A percentile compares a stretch with the other conserved stretches of the same genome.
Conservation (phyloP, 2,797 vertebrate species). For the Spondyliosoma cantharus region DNA sequence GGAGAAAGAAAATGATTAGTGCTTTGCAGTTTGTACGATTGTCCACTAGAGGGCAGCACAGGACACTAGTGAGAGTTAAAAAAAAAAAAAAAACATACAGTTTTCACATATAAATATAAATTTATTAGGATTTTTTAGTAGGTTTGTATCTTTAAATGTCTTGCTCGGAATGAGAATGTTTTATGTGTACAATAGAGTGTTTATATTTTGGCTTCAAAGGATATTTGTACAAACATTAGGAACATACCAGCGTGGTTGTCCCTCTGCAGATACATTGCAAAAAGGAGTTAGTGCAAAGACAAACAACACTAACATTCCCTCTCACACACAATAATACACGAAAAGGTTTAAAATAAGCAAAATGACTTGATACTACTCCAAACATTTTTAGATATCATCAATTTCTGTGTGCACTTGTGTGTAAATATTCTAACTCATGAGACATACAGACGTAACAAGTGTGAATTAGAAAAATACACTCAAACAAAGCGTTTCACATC, state of each 20-base stretch:
- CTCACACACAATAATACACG: slow-evolving; percentile 39
- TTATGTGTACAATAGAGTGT: slow-evolving; percentile 40
- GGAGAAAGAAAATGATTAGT: neutral
- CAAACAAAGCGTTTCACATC: slow-evolving; percentile 62
- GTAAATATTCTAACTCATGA: slow-evolving; percentile 51
- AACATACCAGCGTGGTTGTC: slow-evolving; percentile 38
- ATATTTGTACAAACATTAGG: slow-evolving; percentile 59
- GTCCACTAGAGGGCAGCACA: slow-evolving; percentile 63
- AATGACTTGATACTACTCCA: slow-evolving; percentile 37
- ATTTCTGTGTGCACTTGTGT: slow-evolving; percentile 35
- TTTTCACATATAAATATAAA: slow-evolving; percentile 80
- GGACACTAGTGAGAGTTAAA: neutral
- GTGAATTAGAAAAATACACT: slow-evolving; percentile 54
- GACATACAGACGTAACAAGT: slow-evolving; percentile 41
- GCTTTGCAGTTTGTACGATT: slow-evolving; percentile 8
- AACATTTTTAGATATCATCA: slow-evolving; percentile 39
- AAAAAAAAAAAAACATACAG: neutral
- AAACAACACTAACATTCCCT: slow-evolving; percentile 51
- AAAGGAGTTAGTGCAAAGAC: slow-evolving; percentile 67
- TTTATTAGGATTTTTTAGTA: slow-evolving; percentile 65
- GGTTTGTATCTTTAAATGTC: slow-evolving; percentile 50
- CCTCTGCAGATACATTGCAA: slow-evolving; percentile 54
- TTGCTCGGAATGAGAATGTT: slow-evolving; percentile 37
- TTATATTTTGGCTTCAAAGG: slow-evolving; percentile 38
- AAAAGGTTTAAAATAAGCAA: slow-evolving; percentile 48